Evolutionary conservation across 2,888 invertebrate species (phyloP).

Genomic region (Thymelicus acteon): DNA sequence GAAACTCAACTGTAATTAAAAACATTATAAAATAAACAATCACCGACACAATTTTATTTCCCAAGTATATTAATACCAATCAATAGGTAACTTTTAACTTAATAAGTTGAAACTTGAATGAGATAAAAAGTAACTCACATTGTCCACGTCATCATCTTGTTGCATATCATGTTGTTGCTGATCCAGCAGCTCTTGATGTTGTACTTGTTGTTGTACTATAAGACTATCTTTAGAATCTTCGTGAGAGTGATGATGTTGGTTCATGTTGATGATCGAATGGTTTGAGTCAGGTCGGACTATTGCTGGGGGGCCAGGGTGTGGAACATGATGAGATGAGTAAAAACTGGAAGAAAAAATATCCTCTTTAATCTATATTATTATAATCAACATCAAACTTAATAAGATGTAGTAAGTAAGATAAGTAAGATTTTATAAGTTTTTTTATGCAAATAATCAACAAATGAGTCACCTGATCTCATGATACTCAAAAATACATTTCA

Average conservation of each 20-base stretch:
- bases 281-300: constrained; percentile 76
- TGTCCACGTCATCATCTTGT: constrained; percentile 77
- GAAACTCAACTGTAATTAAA: constrained; percentile 71
- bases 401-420: too few relatives aligned
- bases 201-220: constrained; percentile 77
- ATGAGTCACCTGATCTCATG: too few relatives aligned
- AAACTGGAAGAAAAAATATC: constrained; percentile 64
- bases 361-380: background rate
- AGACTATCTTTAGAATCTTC: constrained; percentile 82
- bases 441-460: too few relatives aligned
- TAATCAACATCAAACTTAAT: too few relatives aligned
- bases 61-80: background rate
- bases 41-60: background rate
- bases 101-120: too few relatives aligned
- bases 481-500: too few relatives aligned
- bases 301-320: constrained; percentile 74
- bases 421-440: too few relatives aligned
- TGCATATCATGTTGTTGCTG: constrained; percentile 81
- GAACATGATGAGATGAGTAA: constrained; percentile 74
- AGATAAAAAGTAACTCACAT: constrained; percentile 41
- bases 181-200: constrained; percentile 79
- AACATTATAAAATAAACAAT: background rate
- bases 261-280: constrained; percentile 77
- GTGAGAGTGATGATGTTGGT: constrained; percentile 72
- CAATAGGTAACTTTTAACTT: too few relatives aligned